Conservation (phyloP, 2,888 invertebrate genomes). For the Drosophila affinis region DNA sequence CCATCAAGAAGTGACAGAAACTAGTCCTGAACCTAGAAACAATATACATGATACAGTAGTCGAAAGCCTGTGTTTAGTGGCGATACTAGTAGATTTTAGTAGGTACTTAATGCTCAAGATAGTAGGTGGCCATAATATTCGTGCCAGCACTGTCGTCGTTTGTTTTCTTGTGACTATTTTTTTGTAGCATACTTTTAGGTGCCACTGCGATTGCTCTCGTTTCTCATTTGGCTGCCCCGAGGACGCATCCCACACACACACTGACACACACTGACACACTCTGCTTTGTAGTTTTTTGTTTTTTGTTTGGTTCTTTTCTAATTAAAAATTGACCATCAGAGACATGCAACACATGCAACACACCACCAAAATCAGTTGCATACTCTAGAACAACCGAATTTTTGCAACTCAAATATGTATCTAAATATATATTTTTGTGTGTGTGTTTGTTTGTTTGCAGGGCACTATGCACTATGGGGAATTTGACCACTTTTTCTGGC, state of each 20-base stretch:
- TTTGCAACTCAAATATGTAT: constrained; percentile 2
- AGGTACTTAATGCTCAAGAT: no score
- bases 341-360: constrained; percentile 2
- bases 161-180: constrained; percentile 43
- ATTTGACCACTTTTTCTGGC: no score
- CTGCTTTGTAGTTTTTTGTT: constrained; percentile 39
- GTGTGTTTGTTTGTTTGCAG: neutral
- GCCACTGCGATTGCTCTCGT: constrained; percentile 38
- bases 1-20: neutral
- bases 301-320: constrained; percentile 46
- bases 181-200: constrained; percentile 69
- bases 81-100: no score
- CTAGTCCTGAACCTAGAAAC: neutral
- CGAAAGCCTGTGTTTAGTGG: neutral
- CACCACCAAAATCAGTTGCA: constrained; percentile 15
- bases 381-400: constrained; percentile 8
- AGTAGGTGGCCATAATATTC: neutral
- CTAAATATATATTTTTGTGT: neutral
- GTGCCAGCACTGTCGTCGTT: neutral
- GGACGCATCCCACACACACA: neutral
- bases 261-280: no score
- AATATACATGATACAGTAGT: neutral
- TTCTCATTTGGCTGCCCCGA: constrained; percentile 34
- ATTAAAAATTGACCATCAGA: constrained; percentile 59
- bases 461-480: no score